Conservation (phyloP, 1,140 invertebrate species). For the Coenobita brevimanus region DNA sequence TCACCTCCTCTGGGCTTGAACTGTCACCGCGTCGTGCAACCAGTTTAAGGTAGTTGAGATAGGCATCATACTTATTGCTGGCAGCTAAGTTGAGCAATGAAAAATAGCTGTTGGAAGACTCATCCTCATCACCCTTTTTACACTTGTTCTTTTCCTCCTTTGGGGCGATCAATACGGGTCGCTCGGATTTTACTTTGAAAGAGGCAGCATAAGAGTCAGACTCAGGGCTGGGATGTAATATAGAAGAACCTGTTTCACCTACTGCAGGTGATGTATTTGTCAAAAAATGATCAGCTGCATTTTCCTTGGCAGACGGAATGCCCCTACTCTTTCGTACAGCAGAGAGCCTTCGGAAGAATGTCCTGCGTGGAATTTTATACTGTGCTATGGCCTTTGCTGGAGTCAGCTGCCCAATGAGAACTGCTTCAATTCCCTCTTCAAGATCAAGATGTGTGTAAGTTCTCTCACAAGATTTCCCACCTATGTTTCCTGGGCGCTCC, state of each 20-base stretch:
- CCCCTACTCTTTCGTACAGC: slow-evolving; percentile 56
- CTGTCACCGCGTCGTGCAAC: slow-evolving; percentile 36
- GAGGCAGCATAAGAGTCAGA: slow-evolving; percentile 36
- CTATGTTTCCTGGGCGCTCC: slow-evolving; percentile 19
- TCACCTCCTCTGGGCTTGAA: slow-evolving; percentile 35
- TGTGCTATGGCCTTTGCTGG: slow-evolving; percentile 62
- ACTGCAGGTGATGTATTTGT: slow-evolving; percentile 15
- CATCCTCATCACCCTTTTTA: slow-evolving; percentile 43
- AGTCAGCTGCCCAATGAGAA: slow-evolving; percentile 49
- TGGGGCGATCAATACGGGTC: slow-evolving; percentile 33
- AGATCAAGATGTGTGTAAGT: slow-evolving; percentile 56
- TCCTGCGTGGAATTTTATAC: slow-evolving; percentile 53
- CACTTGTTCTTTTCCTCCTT: slow-evolving; percentile 42
- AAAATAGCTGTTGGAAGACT: slow-evolving; percentile 38
- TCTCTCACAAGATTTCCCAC: slow-evolving; percentile 55
- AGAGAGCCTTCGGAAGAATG: slow-evolving; percentile 60
- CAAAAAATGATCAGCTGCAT: slow-evolving; percentile 58
- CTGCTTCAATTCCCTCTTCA: slow-evolving; percentile 61
- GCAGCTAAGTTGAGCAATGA: slow-evolving; percentile 60
- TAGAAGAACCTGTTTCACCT: slow-evolving; percentile 9
- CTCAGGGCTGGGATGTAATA: slow-evolving; percentile 31
- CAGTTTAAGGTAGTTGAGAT: slow-evolving; percentile 54
- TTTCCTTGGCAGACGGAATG: slow-evolving; percentile 62
- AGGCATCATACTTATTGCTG: slow-evolving; percentile 58
- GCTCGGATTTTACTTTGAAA: slow-evolving; percentile 45